phyloP scores from a whole-genome alignment of 2,113 vertebrate genomes.

The Myrmophylax atrothorax region DNA sequence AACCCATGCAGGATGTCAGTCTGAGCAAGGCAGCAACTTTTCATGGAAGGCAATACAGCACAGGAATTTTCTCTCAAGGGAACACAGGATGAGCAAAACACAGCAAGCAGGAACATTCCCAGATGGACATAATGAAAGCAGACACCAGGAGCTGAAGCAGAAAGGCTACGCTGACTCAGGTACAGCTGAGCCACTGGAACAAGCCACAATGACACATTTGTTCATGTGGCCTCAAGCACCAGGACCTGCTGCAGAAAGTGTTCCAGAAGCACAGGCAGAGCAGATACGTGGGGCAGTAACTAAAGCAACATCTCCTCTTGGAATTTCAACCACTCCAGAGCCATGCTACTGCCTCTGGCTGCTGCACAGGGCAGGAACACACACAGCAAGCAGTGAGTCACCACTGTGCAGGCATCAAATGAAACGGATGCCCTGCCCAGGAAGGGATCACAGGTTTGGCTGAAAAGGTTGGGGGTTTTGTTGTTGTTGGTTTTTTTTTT shows the following conservation, averaged over 20 bases:
- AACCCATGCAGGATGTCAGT: background rate
- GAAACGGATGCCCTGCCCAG: slow-evolving; percentile 30
- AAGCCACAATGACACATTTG: background rate
- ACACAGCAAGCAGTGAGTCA: fast-evolving
- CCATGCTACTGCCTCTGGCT: background rate
- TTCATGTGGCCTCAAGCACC: background rate
- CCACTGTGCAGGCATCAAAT: background rate
- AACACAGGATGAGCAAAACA: background rate
- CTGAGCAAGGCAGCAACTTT: background rate
- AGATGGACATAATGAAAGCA: background rate
- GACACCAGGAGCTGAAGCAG: background rate
- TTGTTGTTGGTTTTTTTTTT: background rate
- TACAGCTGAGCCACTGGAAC: background rate
- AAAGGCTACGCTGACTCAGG: background rate
- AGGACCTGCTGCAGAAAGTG: background rate
- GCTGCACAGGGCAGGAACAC: background rate
- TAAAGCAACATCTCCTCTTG: background rate
- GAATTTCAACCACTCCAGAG: background rate
- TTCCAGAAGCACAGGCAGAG: background rate
- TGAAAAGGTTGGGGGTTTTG: background rate
- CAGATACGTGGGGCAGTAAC: background rate
- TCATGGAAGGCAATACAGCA: background rate
- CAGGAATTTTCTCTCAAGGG: background rate
- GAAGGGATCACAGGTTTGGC: background rate
- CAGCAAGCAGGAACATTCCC: background rate